Conservation (phyloP, 2,888 invertebrate species). For the Erpobdella octoculata region DNA sequence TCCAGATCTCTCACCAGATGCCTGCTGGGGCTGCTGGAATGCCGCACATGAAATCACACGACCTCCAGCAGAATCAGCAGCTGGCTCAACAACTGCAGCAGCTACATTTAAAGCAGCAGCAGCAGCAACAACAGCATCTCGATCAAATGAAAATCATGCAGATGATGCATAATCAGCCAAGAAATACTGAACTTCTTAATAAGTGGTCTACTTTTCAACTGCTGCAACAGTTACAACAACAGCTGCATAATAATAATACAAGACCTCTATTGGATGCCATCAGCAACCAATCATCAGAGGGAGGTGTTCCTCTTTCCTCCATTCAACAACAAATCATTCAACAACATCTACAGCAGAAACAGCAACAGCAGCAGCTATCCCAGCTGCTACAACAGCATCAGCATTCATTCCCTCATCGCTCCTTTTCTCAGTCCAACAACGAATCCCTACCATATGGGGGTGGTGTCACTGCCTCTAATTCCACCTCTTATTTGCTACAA, state of each 20-base stretch:
- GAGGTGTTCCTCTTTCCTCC: not conserved
- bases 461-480: slow-evolving; percentile 4
- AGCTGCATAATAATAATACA: slow-evolving; percentile 30
- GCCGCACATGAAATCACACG: too few species aligned
- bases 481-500: not conserved
- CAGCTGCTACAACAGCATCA: slow-evolving; percentile 4
- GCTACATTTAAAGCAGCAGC: slow-evolving; percentile 29
- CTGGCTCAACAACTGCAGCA: slow-evolving; percentile 33
- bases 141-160: slow-evolving; percentile 9
- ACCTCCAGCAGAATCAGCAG: slow-evolving; percentile 39
- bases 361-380: not conserved
- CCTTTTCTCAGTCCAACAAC: slow-evolving; percentile 4
- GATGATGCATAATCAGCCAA: slow-evolving; percentile 15
- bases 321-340: slow-evolving; percentile 15
- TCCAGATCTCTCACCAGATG: not conserved
- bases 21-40: too few species aligned
- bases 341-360: not conserved
- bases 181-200: not conserved
- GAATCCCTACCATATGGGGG: not conserved
- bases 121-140: slow-evolving; percentile 5
- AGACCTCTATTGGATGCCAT: not conserved
- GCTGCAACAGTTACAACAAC: slow-evolving; percentile 30
- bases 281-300: not conserved
- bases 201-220: slow-evolving; percentile 6
- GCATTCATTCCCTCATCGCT: not conserved